Evolutionary conservation across 1,140 invertebrate species (phyloP).

Genomic region (Microplitis mediator): DNA sequence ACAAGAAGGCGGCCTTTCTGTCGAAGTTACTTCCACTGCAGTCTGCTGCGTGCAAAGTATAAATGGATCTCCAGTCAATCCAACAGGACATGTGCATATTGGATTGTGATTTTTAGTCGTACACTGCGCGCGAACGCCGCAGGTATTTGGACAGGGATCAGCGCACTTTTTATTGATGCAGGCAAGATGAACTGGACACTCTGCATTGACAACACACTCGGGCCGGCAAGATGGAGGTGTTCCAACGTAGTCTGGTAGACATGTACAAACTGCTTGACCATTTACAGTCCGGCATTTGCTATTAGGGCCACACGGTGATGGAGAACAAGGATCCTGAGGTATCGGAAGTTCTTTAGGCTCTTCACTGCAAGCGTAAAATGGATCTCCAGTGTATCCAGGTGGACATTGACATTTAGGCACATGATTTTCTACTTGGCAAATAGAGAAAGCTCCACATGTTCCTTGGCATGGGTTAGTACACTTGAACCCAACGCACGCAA

Average conservation of each 20-base stretch:
- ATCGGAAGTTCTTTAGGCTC: constrained; percentile 41
- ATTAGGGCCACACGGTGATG: constrained; percentile 66
- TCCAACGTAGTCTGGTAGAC: constrained; percentile 63
- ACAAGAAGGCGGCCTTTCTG: constrained; percentile 73
- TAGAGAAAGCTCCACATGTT: constrained; percentile 74
- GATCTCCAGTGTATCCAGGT: constrained; percentile 76
- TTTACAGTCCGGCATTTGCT: constrained; percentile 63
- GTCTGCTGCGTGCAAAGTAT: constrained; percentile 60
- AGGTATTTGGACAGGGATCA: constrained; percentile 66
- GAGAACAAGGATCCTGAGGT: constrained; percentile 61
- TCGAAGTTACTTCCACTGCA: constrained; percentile 53
- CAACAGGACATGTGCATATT: constrained; percentile 74
- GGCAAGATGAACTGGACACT: constrained; percentile 63
- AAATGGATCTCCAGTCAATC: constrained; percentile 79
- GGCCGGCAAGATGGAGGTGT: constrained; percentile 64
- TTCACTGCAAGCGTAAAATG: constrained; percentile 70
- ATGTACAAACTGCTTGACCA: constrained; percentile 65
- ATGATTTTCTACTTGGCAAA: constrained; percentile 76
- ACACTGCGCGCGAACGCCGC: constrained; percentile 65
- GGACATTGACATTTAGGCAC: constrained; percentile 79
- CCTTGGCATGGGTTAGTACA: constrained; percentile 79
- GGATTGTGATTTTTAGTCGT: constrained; percentile 66
- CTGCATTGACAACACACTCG: constrained; percentile 65
- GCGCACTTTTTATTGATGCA: constrained; percentile 66
- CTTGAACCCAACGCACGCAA: constrained; percentile 76